Percentiles rank a stretch among this genome's conserved stretches.
Evolutionary conservation across 2,113 vertebrate species (phyloP).

Genomic region (Nyctereutes procyonoides): DNA sequence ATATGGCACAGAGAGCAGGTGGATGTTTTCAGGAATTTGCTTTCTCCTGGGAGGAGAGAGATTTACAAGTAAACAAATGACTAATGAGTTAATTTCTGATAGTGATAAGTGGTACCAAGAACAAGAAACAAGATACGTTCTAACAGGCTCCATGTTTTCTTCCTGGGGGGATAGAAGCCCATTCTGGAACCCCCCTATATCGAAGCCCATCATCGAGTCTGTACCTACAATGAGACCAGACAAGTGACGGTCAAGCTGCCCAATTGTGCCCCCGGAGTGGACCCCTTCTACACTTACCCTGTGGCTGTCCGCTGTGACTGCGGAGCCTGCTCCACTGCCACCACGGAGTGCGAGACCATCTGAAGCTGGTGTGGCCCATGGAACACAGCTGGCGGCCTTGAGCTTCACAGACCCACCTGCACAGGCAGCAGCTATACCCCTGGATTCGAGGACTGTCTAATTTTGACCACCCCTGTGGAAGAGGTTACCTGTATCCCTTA

Average conservation of each 20-base stretch:
- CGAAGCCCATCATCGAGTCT: constrained; percentile 92
- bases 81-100: neutral
- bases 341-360: constrained; percentile 93
- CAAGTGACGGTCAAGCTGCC: constrained; percentile 91
- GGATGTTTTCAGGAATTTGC: neutral
- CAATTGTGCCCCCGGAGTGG: constrained; percentile 86
- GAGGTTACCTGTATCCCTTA: neutral
- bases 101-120: neutral
- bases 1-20: neutral
- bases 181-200: constrained; percentile 93
- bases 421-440: neutral
- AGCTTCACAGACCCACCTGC: neutral
- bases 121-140: neutral
- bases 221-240: constrained; percentile 94
- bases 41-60: neutral
- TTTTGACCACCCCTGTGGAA: neutral
- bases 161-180: constrained; percentile 89
- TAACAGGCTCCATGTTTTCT: constrained; percentile 61
- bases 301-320: constrained; percentile 94
- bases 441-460: neutral
- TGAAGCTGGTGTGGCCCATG: constrained; percentile 63
- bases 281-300: constrained; percentile 93
- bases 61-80: neutral
- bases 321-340: constrained; percentile 90
- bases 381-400: neutral